phyloP scores from a whole-genome alignment of 2,797 vertebrate species.

The Pitangus sulphuratus region DNA sequence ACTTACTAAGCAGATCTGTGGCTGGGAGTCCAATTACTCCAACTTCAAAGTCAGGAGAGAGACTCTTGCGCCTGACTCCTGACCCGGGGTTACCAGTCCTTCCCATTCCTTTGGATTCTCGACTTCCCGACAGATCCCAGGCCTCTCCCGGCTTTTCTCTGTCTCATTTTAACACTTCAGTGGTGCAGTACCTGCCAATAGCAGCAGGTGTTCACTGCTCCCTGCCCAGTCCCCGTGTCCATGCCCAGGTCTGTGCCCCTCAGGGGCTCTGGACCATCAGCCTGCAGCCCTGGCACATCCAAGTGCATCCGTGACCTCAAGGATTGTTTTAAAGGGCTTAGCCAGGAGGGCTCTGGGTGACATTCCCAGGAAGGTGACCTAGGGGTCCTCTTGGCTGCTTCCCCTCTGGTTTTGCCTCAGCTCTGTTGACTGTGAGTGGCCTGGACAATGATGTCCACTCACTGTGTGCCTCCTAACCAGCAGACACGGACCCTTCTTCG shows the following conservation, averaged over 20 bases:
- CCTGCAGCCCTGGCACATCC: not conserved
- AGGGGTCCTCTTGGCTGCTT: fast-evolving
- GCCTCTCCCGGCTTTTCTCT: not conserved
- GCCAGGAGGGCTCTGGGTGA: not conserved
- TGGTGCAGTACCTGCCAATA: not conserved
- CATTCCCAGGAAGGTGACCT: fast-evolving
- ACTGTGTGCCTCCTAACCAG: fast-evolving
- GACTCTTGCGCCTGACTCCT: not conserved
- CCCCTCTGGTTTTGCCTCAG: not conserved
- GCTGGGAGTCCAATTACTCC: not conserved
- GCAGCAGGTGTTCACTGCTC: not conserved
- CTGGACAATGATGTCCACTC: fast-evolving
- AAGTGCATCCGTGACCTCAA: fast-evolving
- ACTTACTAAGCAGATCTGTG: not conserved
- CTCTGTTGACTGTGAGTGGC: not conserved
- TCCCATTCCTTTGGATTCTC: fast-evolving
- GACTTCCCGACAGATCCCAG: fast-evolving
- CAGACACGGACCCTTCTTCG: fast-evolving
- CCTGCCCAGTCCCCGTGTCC: fast-evolving
- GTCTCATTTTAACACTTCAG: fast-evolving
- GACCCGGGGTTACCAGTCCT: not conserved
- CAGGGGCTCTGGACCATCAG: not conserved
- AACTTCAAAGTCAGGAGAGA: not conserved
- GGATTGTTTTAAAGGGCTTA: not conserved
- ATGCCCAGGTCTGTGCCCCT: not conserved